Evolutionary conservation across 2,888 invertebrate genomes (phyloP).

Genomic region (Trachelus troglodyta): DNA sequence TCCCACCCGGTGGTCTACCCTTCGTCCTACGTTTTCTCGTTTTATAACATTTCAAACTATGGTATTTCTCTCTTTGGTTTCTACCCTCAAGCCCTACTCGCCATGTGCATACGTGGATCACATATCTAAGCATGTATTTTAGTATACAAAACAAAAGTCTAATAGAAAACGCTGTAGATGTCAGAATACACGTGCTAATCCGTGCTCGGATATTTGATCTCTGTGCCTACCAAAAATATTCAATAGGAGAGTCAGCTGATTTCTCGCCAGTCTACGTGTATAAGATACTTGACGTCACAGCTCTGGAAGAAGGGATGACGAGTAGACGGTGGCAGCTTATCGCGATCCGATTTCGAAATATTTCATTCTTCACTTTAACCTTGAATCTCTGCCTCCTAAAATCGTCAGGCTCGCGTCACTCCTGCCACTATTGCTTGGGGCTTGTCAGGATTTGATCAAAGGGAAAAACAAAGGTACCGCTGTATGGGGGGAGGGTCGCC

Average conservation of each 20-base stretch:
- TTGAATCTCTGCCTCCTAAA: neutral
- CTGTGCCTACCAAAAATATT: too few species aligned
- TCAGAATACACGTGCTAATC: too few species aligned
- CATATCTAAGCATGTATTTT: too few species aligned
- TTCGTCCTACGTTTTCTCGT: constrained; percentile 5
- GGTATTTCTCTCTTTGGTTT: neutral
- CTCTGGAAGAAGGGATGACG: neutral
- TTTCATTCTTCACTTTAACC: neutral
- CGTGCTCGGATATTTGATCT: too few species aligned
- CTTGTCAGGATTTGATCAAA: neutral
- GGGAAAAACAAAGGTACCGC: neutral
- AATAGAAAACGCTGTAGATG: too few species aligned
- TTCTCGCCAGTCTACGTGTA: neutral
- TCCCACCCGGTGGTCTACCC: neutral
- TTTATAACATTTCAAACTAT: neutral
- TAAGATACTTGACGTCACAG: neutral
- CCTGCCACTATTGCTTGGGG: neutral
- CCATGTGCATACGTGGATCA: too few species aligned
- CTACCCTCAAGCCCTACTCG: neutral
- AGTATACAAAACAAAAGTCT: too few species aligned
- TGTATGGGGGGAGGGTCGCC: neutral
- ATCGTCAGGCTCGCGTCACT: neutral
- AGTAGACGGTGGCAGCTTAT: neutral
- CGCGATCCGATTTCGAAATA: neutral
- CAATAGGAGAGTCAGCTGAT: neutral